Evolutionary conservation across 2,888 invertebrate species (phyloP), one percentile per base, ranked within the genome.

Genomic region (Pachymerium ferrugineum): DNA sequence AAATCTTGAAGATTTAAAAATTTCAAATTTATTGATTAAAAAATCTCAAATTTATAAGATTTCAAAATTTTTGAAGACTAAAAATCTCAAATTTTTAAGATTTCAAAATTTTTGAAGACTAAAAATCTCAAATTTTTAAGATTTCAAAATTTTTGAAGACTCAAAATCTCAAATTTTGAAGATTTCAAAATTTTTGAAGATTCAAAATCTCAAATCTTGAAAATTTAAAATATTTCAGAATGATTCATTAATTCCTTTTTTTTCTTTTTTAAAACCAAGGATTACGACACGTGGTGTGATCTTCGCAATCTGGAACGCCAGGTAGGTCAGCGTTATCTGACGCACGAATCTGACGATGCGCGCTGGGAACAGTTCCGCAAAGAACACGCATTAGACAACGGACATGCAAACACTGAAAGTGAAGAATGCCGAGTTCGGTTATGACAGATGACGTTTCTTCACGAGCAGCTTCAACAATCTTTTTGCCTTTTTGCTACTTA

Each of bases 261-360:
- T 80, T n/a, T n/a, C n/a, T n/a, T n/a, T n/a, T n/a, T n/a, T n/a
- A n/a, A n/a, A n/a, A n/a, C n/a, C 31, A 80, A 91, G 90, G 90
- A 95, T 83, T 91, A 91, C 81, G 90, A 93, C 83, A 95, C 97
- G 4, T 98, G 97, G 95, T 89, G 88, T 78, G 99, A 99, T 85
- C 86, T 99, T 79, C 88, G 97, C 73, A 88, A 89, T 79, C 86
- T 99, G 73, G 97, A 98, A 85, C 86, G 86, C 47, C 87, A 89
- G 79, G 89, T 92, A 35, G 90, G 90, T 29, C 86, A 88, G 76
- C 87, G 94, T 16, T 96, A 93, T 84, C 85, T 96, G 77, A 95
- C 95, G 6, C 94, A 95, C 79, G 94, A 94, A 82, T 91, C 93
- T 30, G 95, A 97, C 81, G 96, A 97, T 82, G 89, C 89, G n/a